phyloP scores from a whole-genome alignment of 2,888 invertebrate species.

The Tipula unca region DNA sequence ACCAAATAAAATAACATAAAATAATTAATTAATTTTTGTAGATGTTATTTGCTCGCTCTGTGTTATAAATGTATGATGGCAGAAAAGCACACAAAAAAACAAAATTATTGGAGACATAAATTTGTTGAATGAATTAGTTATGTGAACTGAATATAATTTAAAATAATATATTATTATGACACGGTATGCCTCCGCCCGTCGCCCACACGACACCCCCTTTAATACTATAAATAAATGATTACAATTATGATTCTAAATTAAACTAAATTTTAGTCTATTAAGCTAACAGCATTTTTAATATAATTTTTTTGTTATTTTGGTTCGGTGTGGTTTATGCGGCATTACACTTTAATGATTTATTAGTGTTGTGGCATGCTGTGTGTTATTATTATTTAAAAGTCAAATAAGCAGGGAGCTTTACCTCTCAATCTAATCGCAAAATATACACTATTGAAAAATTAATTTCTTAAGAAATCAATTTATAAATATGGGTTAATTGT shows the following conservation, averaged over 20 bases:
- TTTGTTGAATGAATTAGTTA: constrained; percentile 8
- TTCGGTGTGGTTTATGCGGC: background rate
- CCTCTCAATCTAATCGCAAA: no score
- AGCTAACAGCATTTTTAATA: background rate
- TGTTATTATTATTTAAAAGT: no score
- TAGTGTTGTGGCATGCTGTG: background rate
- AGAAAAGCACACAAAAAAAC: background rate
- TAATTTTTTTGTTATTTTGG: background rate
- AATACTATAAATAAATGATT: background rate
- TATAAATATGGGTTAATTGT: no score
- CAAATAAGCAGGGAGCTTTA: no score
- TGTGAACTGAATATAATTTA: background rate
- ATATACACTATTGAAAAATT: no score
- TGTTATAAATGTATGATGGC: background rate
- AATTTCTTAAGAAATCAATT: no score
- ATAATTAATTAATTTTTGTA: constrained; percentile 1
- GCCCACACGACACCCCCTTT: background rate
- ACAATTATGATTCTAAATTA: background rate
- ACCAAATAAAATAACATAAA: background rate
- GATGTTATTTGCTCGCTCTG: background rate
- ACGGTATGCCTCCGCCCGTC: background rate
- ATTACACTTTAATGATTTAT: background rate
- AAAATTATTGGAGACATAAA: background rate
- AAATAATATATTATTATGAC: background rate
- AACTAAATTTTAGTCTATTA: background rate